phyloP scores from a whole-genome alignment of 2,113 vertebrate genomes.

The Corythoichthys intestinalis region DNA sequence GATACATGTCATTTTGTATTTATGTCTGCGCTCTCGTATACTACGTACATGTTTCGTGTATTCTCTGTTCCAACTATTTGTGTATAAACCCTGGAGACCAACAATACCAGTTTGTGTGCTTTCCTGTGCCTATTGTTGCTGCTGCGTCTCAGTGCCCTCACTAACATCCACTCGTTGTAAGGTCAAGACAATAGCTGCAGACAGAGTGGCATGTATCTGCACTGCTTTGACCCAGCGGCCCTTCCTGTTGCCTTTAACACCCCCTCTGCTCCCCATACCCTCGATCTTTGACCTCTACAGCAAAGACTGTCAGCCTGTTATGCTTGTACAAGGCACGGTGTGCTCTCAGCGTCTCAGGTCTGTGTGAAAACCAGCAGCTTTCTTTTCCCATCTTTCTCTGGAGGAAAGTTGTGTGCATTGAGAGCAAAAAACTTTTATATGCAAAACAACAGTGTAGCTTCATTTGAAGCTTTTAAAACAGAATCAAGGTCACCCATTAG shows the following conservation, averaged over 20 bases:
- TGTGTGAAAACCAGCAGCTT: conserved; percentile 24
- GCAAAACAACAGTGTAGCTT: neutral
- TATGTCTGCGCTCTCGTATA: conserved; percentile 1
- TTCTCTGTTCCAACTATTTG: conserved; percentile 41
- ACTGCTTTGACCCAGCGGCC: conserved; percentile 33
- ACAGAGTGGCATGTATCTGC: conserved; percentile 37
- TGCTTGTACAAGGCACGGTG: conserved; percentile 33
- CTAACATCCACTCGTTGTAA: conserved; percentile 56
- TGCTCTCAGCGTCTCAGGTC: conserved; percentile 1
- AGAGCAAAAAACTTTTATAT: neutral
- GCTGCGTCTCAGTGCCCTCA: conserved; percentile 34
- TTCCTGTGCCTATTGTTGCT: conserved; percentile 62
- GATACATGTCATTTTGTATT: neutral
- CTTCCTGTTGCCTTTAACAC: conserved; percentile 55
- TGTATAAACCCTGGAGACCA: conserved; percentile 34
- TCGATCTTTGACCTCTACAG: conserved; percentile 37
- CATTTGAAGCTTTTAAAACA: neutral
- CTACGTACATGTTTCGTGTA: conserved; percentile 1
- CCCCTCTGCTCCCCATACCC: conserved; percentile 8
- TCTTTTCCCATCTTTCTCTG: conserved; percentile 7
- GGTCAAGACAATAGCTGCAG: conserved; percentile 56
- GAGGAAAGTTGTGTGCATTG: conserved; percentile 12
- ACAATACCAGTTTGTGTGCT: conserved; percentile 53
- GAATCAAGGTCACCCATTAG: neutral
- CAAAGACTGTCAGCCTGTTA: conserved; percentile 23